These are phyloP conservation scores for Caenorhabditis macrosperma DNA, from an alignment of 2,888 invertebrate species.

Conservation along the genomic window DNA sequence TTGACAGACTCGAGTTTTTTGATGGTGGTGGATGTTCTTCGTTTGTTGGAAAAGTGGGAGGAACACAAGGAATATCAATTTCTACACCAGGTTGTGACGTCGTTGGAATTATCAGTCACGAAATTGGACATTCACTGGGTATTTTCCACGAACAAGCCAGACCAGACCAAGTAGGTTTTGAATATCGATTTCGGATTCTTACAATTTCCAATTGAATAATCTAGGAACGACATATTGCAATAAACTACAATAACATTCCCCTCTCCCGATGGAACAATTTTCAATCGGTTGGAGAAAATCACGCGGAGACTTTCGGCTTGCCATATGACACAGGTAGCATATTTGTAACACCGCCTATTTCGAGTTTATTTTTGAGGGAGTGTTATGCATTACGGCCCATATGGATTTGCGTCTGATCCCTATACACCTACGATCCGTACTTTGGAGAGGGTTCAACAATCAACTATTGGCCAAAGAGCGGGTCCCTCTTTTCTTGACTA, in stretches of 20 bases:
- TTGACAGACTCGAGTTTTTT: constrained; percentile 78
- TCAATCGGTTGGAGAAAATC: constrained; percentile 73
- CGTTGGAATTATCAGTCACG: constrained; percentile 79
- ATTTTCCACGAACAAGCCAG: constrained; percentile 80
- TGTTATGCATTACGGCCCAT: constrained; percentile 79
- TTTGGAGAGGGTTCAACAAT: constrained; percentile 71
- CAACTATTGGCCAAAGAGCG: constrained; percentile 78
- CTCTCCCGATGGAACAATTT: constrained; percentile 79
- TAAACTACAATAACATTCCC: constrained; percentile 79
- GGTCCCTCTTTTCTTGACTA: constrained; percentile 79
- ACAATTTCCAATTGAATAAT: too few species aligned
- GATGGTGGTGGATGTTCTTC: constrained; percentile 80
- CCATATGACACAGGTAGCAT: constrained; percentile 78
- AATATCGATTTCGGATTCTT: background rate
- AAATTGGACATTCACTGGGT: constrained; percentile 79
- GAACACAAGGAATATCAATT: constrained; percentile 80
- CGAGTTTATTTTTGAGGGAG: constrained; percentile 51
- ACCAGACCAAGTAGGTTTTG: constrained; percentile 68
- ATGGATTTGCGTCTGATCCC: constrained; percentile 77
- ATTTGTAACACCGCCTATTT: too few species aligned
- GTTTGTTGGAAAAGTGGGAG: constrained; percentile 78
- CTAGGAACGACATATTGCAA: constrained; percentile 72
- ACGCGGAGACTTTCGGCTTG: constrained; percentile 75
- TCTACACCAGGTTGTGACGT: constrained; percentile 78
- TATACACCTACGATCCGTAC: constrained; percentile 77